Conservation (phyloP, 2,888 invertebrate species). For the Acrobasis suavella region DNA sequence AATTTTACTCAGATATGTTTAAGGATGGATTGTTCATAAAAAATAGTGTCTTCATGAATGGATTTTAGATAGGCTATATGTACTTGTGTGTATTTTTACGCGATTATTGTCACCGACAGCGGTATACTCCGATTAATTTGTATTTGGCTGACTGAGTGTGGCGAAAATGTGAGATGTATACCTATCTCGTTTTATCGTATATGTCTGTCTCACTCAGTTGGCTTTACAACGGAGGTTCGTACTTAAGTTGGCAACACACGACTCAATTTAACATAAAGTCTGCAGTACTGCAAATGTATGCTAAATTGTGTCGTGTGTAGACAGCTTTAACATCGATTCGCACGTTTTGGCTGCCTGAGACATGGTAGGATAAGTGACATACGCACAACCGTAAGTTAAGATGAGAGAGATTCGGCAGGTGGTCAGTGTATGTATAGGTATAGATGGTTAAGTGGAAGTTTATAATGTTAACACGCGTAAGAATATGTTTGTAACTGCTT, state of each 20-base stretch:
- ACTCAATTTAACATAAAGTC: no score
- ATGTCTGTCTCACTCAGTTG: neutral
- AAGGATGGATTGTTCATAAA: neutral
- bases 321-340: no score
- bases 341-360: no score
- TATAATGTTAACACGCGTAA: neutral
- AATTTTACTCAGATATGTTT: neutral
- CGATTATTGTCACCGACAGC: slow-evolving; percentile 2
- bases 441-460: neutral
- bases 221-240: neutral
- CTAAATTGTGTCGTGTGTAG: no score
- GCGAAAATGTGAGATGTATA: neutral
- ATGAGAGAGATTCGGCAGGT: neutral
- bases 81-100: slow-evolving; percentile 15
- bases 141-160: neutral
- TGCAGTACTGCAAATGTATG: no score
- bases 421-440: neutral
- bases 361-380: neutral
- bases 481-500: no score
- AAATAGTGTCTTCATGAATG: neutral
- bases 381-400: neutral
- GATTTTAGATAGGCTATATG: slow-evolving; percentile 11
- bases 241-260: no score
- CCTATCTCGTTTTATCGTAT: neutral
- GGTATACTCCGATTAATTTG: neutral